phyloP scores from a whole-genome alignment of 2,888 invertebrate species.

The Philopedon plagiatum region DNA sequence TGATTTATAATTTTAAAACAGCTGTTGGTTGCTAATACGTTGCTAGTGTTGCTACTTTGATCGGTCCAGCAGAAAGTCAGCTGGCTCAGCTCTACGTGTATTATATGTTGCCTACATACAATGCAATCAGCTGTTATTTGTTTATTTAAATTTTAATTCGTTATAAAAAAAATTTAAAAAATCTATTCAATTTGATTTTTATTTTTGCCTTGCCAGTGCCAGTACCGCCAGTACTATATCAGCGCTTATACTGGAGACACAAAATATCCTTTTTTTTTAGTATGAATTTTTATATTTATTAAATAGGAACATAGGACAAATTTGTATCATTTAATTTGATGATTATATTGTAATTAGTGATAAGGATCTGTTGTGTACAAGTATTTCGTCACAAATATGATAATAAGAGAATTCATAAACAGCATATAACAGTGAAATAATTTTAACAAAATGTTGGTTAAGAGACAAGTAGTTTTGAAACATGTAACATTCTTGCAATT shows the following conservation, averaged over 20 bases:
- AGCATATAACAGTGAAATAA: background rate
- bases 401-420: conserved; percentile 11
- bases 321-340: background rate
- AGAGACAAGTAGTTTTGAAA: conserved; percentile 39
- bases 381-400: conserved; percentile 21
- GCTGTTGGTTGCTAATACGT: background rate
- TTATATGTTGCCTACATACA: background rate
- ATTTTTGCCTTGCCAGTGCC: no score
- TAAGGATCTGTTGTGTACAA: conserved; percentile 28
- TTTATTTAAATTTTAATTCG: no score
- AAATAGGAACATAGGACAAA: no score
- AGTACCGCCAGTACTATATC: no score
- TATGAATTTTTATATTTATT: no score
- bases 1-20: background rate
- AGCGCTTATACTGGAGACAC: no score
- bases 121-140: background rate
- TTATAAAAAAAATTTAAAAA: no score
- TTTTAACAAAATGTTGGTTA: conserved; percentile 47
- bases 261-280: no score
- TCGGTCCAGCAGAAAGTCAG: no score
- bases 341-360: conserved; percentile 14
- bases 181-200: no score
- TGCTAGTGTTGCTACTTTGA: no score
- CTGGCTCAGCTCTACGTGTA: background rate
- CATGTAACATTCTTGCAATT: conserved; percentile 36